Percentiles rank a stretch among this genome's conserved stretches.
Conservation (phyloP, 1,140 invertebrate species). For the Tetranychus cinnabarinus region DNA sequence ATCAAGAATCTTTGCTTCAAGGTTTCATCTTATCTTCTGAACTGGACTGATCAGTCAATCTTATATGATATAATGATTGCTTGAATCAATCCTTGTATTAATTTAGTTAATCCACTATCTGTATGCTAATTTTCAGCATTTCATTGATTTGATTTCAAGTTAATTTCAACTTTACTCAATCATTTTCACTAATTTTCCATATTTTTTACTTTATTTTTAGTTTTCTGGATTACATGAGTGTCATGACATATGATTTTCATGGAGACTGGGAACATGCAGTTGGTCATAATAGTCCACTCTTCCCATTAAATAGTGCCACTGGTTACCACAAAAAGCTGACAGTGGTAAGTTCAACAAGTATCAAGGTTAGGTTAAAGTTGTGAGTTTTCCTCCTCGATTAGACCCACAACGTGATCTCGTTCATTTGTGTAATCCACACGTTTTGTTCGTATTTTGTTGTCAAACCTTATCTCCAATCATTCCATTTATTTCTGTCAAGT, state of each 20-base stretch:
- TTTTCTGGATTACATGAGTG: conserved; percentile 22
- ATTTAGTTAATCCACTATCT: no score
- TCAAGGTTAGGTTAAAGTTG: no score
- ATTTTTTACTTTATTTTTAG: neutral
- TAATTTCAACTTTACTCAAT: neutral
- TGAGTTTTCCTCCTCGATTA: neutral
- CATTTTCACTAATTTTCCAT: no score
- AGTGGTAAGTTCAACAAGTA: conserved; percentile 12
- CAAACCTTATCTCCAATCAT: no score
- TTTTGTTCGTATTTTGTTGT: no score
- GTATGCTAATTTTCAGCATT: no score
- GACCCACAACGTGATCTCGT: neutral
- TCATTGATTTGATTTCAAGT: no score
- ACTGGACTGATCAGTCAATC: neutral
- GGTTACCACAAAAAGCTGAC: conserved; percentile 20
- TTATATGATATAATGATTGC: no score
- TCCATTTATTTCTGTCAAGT: no score
- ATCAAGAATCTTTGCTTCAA: neutral
- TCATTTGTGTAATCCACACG: no score
- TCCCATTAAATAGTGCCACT: conserved; percentile 60
- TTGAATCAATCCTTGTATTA: no score
- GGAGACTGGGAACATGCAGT: conserved; percentile 15
- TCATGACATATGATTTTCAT: conserved; percentile 22
- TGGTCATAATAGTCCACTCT: conserved; percentile 36
- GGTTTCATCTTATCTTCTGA: neutral